Evolutionary conservation across 1,140 invertebrate species (phyloP).

Genomic region (Caenorhabditis briggsae): DNA sequence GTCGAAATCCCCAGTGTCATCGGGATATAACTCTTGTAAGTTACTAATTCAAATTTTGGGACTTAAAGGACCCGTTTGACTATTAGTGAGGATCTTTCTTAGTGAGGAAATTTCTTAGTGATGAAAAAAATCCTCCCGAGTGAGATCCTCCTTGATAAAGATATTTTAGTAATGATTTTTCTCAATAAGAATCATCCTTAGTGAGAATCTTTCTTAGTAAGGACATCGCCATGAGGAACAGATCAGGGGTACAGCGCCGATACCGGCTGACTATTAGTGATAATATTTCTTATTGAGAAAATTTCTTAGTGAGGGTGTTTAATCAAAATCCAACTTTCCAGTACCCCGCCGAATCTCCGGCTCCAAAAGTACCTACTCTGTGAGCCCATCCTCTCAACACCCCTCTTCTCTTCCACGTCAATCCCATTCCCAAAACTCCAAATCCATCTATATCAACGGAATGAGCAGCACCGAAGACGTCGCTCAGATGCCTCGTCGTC

Average conservation of each 20-base stretch:
- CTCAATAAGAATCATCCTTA: too few species aligned
- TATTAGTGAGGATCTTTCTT: too few species aligned
- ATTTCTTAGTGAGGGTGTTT: neutral
- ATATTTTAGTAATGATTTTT: too few species aligned
- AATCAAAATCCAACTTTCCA: neutral
- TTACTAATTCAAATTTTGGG: neutral
- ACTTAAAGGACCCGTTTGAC: too few species aligned
- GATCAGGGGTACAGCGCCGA: too few species aligned
- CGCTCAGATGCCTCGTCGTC: constrained; percentile 4
- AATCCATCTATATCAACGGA: neutral
- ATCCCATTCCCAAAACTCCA: constrained; percentile 16
- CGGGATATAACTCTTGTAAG: constrained; percentile 8
- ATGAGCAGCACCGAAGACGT: neutral
- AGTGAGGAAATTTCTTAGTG: too few species aligned
- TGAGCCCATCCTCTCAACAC: neutral
- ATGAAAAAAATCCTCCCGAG: too few species aligned
- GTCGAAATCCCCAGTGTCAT: neutral
- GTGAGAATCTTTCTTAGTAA: too few species aligned
- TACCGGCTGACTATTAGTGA: too few species aligned
- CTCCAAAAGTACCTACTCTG: neutral
- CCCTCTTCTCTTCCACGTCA: neutral
- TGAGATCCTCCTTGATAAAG: too few species aligned
- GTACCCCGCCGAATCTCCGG: constrained; percentile 29
- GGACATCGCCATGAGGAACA: too few species aligned
- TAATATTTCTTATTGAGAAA: too few species aligned